These are phyloP conservation scores for Melipona beecheii DNA, from an alignment of 2,888 invertebrate genomes.

Conservation along the genomic window DNA sequence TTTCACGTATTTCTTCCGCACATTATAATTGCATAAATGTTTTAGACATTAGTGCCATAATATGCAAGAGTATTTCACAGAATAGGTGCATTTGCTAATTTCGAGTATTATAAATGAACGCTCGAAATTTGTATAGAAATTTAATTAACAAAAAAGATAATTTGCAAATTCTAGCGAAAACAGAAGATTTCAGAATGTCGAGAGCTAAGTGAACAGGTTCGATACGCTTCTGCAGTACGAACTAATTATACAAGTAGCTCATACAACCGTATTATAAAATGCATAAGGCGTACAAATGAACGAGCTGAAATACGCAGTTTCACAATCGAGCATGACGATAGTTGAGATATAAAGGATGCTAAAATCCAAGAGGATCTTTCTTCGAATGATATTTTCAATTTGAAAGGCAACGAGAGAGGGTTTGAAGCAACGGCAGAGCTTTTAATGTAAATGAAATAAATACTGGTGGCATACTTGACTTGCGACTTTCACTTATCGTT, in stretches of 20 bases:
- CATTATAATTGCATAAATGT: background rate
- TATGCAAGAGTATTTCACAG: background rate
- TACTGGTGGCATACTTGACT: background rate
- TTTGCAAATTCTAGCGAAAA: background rate
- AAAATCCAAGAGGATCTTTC: background rate
- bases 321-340: background rate
- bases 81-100: background rate
- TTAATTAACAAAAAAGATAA: background rate
- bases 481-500: conserved; percentile 55
- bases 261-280: background rate
- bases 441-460: conserved; percentile 23
- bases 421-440: background rate
- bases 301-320: conserved; percentile 23
- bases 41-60: background rate
- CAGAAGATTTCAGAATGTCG: background rate
- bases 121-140: background rate
- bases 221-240: background rate
- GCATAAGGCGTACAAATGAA: conserved; percentile 16
- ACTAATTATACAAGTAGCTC: conserved; percentile 13
- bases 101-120: background rate
- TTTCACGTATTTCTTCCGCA: background rate
- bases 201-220: background rate
- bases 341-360: background rate
- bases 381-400: background rate
- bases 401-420: background rate